These are phyloP conservation scores for Ypsolopha scabrella DNA, from an alignment of 2,888 invertebrate species.

Conservation along the genomic window DNA sequence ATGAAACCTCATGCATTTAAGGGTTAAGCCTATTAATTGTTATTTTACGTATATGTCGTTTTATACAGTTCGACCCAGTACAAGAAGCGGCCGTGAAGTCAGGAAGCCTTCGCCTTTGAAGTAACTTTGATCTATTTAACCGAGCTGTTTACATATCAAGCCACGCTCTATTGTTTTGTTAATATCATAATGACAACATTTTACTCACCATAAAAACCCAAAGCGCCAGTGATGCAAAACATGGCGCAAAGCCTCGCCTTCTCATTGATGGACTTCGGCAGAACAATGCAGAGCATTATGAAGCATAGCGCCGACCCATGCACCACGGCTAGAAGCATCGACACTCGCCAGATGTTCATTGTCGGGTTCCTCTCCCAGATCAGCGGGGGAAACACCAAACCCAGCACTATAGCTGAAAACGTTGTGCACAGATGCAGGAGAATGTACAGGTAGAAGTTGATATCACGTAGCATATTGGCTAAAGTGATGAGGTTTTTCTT, in stretches of 20 bases:
- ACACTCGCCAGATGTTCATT: conserved; percentile 55
- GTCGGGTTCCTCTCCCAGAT: conserved; percentile 54
- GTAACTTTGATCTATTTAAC: too few species aligned
- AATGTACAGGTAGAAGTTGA: conserved; percentile 69
- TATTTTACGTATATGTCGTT: too few species aligned
- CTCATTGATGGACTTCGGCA: conserved; percentile 50
- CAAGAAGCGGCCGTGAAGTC: too few species aligned
- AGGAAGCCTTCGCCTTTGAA: too few species aligned
- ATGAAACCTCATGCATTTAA: too few species aligned
- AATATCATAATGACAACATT: not conserved
- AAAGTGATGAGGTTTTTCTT: conserved; percentile 58
- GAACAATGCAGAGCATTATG: conserved; percentile 47
- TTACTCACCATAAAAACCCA: conserved; percentile 69
- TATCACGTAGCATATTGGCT: conserved; percentile 46
- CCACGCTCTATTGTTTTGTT: too few species aligned
- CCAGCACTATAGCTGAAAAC: conserved; percentile 62
- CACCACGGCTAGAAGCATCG: conserved; percentile 36
- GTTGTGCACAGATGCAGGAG: conserved; percentile 64
- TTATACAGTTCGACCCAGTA: too few species aligned
- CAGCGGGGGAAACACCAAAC: conserved; percentile 63
- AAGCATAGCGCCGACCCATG: conserved; percentile 54
- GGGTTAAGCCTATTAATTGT: too few species aligned
- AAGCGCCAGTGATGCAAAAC: conserved; percentile 61
- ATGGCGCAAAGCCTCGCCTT: conserved; percentile 45
- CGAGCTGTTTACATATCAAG: not conserved